Evolutionary conservation across 2,113 vertebrate genomes (phyloP).

Genomic region (Pachyramphus minor): DNA sequence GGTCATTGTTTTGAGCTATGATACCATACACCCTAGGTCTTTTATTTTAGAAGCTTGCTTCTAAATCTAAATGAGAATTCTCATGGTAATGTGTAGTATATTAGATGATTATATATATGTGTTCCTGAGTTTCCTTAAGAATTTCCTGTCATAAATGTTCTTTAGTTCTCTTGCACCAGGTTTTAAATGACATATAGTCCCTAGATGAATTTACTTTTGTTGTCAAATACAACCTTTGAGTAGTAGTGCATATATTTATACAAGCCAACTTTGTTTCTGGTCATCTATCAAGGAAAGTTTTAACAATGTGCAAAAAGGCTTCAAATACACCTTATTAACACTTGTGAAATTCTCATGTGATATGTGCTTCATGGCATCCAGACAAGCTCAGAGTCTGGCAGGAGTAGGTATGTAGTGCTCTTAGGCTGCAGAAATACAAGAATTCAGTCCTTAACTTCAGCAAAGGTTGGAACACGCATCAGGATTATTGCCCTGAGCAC

Average conservation of each 20-base stretch:
- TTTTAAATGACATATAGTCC: not conserved
- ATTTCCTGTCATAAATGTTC: conserved; percentile 7
- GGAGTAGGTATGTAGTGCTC: not conserved
- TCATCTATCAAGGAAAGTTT: not conserved
- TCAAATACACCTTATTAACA: not conserved
- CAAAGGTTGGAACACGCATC: not conserved
- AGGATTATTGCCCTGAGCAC: not conserved
- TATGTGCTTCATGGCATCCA: not conserved
- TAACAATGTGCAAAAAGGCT: not conserved
- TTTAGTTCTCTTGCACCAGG: not conserved
- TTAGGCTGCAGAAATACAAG: not conserved
- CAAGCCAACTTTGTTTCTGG: not conserved
- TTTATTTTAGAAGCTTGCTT: not conserved
- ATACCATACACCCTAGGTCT: not conserved
- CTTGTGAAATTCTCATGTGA: not conserved
- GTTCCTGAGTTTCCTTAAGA: not conserved
- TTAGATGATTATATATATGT: not conserved
- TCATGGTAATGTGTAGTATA: not conserved
- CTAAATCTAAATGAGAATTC: too few relatives aligned
- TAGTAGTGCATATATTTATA: not conserved
- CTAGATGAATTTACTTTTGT: not conserved
- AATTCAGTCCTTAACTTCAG: not conserved
- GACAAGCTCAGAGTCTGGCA: not conserved
- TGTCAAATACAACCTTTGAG: not conserved
- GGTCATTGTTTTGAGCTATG: not conserved